Conservation (phyloP, 1,140 invertebrate species). For the Zophobas morio region DNA sequence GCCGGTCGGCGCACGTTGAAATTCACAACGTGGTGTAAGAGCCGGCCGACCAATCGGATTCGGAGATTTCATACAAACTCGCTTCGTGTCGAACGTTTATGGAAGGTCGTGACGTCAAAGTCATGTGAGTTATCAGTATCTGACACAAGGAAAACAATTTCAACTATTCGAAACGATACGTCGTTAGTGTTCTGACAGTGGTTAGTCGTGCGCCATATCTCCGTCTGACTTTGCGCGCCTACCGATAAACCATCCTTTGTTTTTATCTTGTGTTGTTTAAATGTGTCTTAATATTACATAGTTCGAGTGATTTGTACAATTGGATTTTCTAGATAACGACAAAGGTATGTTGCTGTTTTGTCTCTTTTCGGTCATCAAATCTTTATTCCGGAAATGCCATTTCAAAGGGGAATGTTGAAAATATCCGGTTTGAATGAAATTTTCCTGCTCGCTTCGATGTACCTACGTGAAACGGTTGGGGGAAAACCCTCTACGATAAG, state of each 20-base stretch:
- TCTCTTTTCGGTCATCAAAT: constrained; percentile 22
- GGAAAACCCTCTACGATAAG: constrained; percentile 12
- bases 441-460: constrained; percentile 10
- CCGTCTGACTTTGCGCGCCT: background rate
- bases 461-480: constrained; percentile 1
- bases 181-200: constrained; percentile 50
- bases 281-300: background rate
- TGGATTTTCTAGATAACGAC: constrained; percentile 18
- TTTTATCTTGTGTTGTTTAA: constrained; percentile 24
- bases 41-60: constrained; percentile 20
- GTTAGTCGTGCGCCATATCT: constrained; percentile 23
- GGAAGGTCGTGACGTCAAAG: constrained; percentile 60
- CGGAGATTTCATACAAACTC: constrained; percentile 20
- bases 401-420: constrained; percentile 45
- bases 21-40: constrained; percentile 47
- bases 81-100: constrained; percentile 38
- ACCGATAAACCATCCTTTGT: constrained; percentile 1
- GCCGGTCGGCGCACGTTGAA: constrained; percentile 37
- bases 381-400: constrained; percentile 41
- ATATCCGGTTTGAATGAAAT: constrained; percentile 34
- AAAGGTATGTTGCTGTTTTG: constrained; percentile 39
- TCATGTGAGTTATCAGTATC: constrained; percentile 61
- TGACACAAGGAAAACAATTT: constrained; percentile 58
- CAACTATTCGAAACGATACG: constrained; percentile 55
- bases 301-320: background rate